Evolutionary conservation across 2,797 vertebrate species (phyloP), one percentile per base, ranked within the genome.

Genomic region (Lagorchestes hirsutus): DNA sequence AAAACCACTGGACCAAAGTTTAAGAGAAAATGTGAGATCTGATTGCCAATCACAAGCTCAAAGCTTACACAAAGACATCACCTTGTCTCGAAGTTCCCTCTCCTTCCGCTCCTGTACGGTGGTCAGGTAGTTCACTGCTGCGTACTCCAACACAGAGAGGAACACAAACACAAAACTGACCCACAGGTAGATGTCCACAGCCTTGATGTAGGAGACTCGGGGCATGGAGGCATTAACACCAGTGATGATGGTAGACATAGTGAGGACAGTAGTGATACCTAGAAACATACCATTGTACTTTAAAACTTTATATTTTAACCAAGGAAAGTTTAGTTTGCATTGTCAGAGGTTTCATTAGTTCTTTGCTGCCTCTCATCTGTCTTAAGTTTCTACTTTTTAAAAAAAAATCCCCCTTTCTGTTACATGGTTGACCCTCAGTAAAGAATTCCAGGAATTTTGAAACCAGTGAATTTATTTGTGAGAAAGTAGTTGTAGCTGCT

Each of bases 161-260:
- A 99, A 99, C 92, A 99, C 99, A 1, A 99, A 99, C 96, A 99
- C 99, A 12, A 99, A 99, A 97, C 99, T 99, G 99, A 99, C 99
- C 99, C 99, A 99, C 29, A 99, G 99, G 98, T 99, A 99, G 97
- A 99, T 99, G 97, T 99, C 99, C 98, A 99, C 99, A 0, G 99
- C 99, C 98, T 99, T 99, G 98, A 99, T 99, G 98, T 99, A 99
- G 96, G 99, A 99, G 50, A 99, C 99, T 2, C 99, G 98, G n/a
- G 99, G 99, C 99, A 99, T 99, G 98, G 99, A 99, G 94, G 99
- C 99, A 0, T 99, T 99, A 87, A 99, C 99, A 1, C 99, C 99
- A 0, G 99, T 99, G 98, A 99, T 99, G 99, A 99, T 99, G 0
- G 99, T 99, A 74, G 99, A 99, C 99, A 99, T 99, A 97, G 99